Percentiles rank a stretch among this genome's conserved stretches.
These are phyloP conservation scores for Buceros bicornis DNA, from an alignment of 2,797 vertebrate species.

Conservation along the genomic window DNA sequence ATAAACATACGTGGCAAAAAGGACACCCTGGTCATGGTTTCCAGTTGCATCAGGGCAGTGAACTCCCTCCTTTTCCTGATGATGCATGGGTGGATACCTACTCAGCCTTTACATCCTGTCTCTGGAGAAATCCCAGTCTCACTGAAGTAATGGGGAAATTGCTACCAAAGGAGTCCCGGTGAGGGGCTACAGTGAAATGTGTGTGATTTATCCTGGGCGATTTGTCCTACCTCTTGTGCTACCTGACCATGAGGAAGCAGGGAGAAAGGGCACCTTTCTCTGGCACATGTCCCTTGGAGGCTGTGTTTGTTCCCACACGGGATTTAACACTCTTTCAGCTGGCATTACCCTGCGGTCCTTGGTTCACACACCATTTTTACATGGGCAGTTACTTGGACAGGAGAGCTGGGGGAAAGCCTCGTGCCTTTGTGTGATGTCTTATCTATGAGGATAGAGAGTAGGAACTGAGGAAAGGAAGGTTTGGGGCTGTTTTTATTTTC, in stretches of 20 bases:
- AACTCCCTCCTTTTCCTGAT: background rate
- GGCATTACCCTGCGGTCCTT: background rate
- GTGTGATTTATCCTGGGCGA: background rate
- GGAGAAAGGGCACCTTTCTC: background rate
- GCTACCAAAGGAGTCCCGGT: background rate
- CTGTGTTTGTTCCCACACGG: background rate
- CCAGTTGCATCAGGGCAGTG: background rate
- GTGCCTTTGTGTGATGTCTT: background rate
- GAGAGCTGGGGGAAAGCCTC: background rate
- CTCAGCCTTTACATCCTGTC: background rate
- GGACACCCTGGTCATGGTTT: background rate
- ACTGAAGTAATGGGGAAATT: background rate
- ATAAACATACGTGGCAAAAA: background rate
- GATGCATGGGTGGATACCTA: background rate
- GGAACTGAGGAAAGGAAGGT: background rate
- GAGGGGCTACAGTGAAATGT: background rate
- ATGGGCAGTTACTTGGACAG: background rate
- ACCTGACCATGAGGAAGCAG: background rate
- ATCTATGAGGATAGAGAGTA: background rate
- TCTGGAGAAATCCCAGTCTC: background rate
- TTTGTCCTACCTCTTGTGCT: background rate
- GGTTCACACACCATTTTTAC: accelerated
- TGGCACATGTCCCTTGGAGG: background rate
- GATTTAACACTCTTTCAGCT: background rate
- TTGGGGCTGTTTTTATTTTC: background rate